These are phyloP conservation scores for Radopholus similis DNA, from an alignment of 1,140 invertebrate species.

Conservation along the genomic window DNA sequence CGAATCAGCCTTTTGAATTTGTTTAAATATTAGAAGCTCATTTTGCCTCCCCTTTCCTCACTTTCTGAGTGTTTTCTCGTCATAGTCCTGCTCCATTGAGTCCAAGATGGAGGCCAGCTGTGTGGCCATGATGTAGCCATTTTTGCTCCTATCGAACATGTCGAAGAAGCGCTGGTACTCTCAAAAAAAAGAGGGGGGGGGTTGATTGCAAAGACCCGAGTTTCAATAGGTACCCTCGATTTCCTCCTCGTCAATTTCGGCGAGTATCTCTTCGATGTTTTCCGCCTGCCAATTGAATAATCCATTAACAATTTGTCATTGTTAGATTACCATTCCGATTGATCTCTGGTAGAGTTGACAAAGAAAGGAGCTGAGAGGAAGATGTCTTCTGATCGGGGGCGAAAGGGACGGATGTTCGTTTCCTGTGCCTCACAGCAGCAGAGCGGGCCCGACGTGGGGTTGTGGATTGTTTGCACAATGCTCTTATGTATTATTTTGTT, in stretches of 20 bases:
- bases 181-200: not conserved
- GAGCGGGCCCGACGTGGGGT: too few relatives aligned
- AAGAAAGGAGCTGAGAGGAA: too few relatives aligned
- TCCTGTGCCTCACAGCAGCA: too few relatives aligned
- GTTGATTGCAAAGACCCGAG: not conserved
- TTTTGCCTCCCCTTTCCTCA: not conserved
- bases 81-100: slow-evolving; percentile 57
- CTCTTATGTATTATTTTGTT: too few relatives aligned
- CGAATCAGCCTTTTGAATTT: slow-evolving; percentile 32
- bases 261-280: slow-evolving; percentile 58
- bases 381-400: too few relatives aligned
- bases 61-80: slow-evolving; percentile 48
- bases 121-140: slow-evolving; percentile 59
- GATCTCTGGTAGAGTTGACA: too few relatives aligned
- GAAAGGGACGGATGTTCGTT: too few relatives aligned
- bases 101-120: slow-evolving; percentile 58
- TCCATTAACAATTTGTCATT: not conserved
- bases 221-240: slow-evolving; percentile 42
- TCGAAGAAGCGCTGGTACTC: slow-evolving; percentile 54
- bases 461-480: too few relatives aligned
- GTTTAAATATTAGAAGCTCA: not conserved
- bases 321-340: slow-evolving; percentile 2
- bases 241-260: slow-evolving; percentile 57
- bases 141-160: slow-evolving; percentile 55
- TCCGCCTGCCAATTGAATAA: slow-evolving; percentile 35